These are phyloP conservation scores for Platichthys flesus DNA, from an alignment of 2,113 vertebrate species.

Conservation along the genomic window DNA sequence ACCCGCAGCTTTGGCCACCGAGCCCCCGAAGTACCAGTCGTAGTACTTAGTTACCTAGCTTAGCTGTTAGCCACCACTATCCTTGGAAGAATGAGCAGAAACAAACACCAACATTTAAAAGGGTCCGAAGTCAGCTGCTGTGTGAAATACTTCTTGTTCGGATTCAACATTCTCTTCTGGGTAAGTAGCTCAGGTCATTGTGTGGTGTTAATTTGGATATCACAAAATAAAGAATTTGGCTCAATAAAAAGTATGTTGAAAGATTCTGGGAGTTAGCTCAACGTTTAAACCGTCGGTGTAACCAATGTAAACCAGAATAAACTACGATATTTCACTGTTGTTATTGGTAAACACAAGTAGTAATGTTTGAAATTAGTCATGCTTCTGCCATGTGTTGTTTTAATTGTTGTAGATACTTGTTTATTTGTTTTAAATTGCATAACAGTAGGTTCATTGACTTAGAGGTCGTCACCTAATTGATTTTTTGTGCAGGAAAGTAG, in stretches of 20 bases:
- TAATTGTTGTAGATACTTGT: not conserved
- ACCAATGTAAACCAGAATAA: not conserved
- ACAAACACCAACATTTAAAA: conserved; percentile 79
- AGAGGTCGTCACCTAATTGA: too few relatives aligned
- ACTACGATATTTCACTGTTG: rapidly evolving
- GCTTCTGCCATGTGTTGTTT: not conserved
- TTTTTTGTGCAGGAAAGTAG: too few relatives aligned
- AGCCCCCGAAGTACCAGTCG: conserved; percentile 32
- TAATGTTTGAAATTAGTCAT: not conserved
- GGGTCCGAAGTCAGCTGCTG: conserved; percentile 86
- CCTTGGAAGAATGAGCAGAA: conserved; percentile 82
- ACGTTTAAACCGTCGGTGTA: not conserved
- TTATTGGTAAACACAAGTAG: not conserved
- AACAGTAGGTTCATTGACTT: too few relatives aligned
- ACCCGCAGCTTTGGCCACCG: conserved; percentile 39
- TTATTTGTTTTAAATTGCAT: conserved; percentile 2
- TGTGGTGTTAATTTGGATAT: rapidly evolving
- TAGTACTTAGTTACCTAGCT: conserved; percentile 56
- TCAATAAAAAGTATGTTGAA: conserved; percentile 8
- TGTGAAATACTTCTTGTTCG: conserved; percentile 85
- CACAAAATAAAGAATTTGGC: not conserved
- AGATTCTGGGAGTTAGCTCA: conserved; percentile 3
- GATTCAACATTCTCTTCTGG: conserved; percentile 86
- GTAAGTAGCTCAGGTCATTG: conserved; percentile 64
- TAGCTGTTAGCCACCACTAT: conserved; percentile 56